Evolutionary conservation across 2,888 invertebrate genomes (phyloP).

Genomic region (Melipona bicolor): DNA sequence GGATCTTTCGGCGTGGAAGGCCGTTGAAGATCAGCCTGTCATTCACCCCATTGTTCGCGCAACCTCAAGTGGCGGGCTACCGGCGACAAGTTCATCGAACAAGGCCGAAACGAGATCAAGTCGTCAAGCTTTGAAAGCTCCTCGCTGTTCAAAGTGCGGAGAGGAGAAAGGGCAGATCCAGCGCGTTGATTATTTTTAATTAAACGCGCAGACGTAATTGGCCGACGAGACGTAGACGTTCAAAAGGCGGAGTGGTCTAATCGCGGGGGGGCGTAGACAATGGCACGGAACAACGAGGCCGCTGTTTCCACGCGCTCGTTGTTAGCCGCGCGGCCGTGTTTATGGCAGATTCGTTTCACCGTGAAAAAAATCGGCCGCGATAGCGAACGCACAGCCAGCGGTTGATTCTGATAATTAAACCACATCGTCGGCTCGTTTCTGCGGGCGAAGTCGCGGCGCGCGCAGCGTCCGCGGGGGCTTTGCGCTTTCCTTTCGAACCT

Average conservation of each 20-base stretch:
- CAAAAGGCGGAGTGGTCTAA: constrained; percentile 63
- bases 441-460: constrained; percentile 43
- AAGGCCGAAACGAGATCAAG: constrained; percentile 12
- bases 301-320: constrained; percentile 62
- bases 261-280: constrained; percentile 76
- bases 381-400: constrained; percentile 31
- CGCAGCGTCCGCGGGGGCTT: constrained; percentile 34
- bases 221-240: constrained; percentile 37
- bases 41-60: neutral
- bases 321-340: constrained; percentile 74
- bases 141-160: constrained; percentile 10
- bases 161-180: constrained; percentile 15
- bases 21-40: neutral
- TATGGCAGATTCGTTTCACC: constrained; percentile 78
- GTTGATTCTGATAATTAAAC: constrained; percentile 65
- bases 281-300: constrained; percentile 76
- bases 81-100: constrained; percentile 1
- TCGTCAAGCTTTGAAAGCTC: neutral
- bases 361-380: constrained; percentile 79
- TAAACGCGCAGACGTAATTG: constrained; percentile 67
- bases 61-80: neutral
- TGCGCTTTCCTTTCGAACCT: constrained; percentile 51
- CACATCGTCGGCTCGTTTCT: constrained; percentile 44
- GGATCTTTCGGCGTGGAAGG: neutral
- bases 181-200: constrained; percentile 66